These are phyloP conservation scores for Sula dactylatra DNA, from an alignment of 2,113 vertebrate species.

Conservation along the genomic window DNA sequence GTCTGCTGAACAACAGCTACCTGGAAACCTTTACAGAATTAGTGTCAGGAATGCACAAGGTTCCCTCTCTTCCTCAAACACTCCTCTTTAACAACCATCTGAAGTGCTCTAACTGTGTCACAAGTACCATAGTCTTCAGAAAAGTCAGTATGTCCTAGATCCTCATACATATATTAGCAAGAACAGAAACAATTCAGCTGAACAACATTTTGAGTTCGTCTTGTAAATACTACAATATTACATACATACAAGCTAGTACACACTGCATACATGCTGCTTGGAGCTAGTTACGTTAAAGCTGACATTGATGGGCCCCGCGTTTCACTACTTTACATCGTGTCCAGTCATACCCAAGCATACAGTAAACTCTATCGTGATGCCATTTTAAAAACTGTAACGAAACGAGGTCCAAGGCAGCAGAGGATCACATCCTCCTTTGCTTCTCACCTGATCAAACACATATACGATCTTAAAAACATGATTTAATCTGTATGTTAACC, in stretches of 20 bases:
- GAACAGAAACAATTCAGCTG: neutral
- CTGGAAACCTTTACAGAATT: neutral
- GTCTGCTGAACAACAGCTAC: neutral
- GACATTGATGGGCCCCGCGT: fast-evolving
- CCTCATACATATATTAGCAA: neutral
- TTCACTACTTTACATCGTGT: neutral
- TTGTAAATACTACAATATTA: neutral
- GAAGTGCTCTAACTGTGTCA: neutral
- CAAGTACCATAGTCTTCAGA: neutral
- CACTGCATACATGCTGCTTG: neutral
- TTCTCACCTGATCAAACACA: neutral
- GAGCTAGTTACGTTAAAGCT: neutral
- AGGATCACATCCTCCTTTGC: neutral
- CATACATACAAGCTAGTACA: no score
- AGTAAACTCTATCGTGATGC: neutral
- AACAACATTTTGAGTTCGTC: neutral
- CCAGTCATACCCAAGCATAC: neutral
- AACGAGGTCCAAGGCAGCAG: neutral
- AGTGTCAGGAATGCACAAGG: neutral
- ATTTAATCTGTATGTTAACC: neutral
- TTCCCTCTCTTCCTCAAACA: neutral
- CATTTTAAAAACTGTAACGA: neutral
- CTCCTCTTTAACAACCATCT: neutral
- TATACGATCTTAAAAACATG: fast-evolving
- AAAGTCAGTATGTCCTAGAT: neutral